Conservation (phyloP, 30 jellyfish, hydroid and myxozoan genomes). For the Turritopsis rubra region DNA sequence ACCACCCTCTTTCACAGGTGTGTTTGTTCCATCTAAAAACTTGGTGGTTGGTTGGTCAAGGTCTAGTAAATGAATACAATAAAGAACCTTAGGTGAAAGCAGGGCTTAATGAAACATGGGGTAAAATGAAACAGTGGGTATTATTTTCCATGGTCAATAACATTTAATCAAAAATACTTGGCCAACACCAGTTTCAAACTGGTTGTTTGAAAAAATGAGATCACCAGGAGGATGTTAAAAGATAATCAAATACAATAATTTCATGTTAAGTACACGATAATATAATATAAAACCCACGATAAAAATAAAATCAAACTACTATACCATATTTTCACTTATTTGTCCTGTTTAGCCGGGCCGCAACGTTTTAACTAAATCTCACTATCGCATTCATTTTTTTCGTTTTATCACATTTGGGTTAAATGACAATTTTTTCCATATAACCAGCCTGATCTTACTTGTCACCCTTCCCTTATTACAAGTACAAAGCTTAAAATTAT, state of each 20-base stretch:
- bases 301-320: too few relatives aligned
- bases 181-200: neutral
- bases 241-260: neutral
- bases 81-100: neutral
- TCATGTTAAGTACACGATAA: too few relatives aligned
- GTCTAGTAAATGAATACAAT: neutral
- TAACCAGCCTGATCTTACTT: too few relatives aligned
- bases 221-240: neutral
- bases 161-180: neutral
- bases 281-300: too few relatives aligned
- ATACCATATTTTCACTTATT: too few relatives aligned
- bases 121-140: too few relatives aligned
- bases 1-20: neutral
- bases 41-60: neutral
- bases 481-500: neutral
- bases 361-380: too few relatives aligned
- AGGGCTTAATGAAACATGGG: too few relatives aligned
- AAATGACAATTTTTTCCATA: too few relatives aligned
- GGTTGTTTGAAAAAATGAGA: neutral
- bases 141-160: neutral
- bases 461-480: neutral
- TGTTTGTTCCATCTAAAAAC: neutral
- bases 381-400: too few relatives aligned
- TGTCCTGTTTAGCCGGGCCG: too few relatives aligned
- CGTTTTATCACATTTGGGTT: too few relatives aligned